These are phyloP conservation scores for Etheostoma spectabile DNA, from an alignment of 2,113 vertebrate species.

Conservation along the genomic window DNA sequence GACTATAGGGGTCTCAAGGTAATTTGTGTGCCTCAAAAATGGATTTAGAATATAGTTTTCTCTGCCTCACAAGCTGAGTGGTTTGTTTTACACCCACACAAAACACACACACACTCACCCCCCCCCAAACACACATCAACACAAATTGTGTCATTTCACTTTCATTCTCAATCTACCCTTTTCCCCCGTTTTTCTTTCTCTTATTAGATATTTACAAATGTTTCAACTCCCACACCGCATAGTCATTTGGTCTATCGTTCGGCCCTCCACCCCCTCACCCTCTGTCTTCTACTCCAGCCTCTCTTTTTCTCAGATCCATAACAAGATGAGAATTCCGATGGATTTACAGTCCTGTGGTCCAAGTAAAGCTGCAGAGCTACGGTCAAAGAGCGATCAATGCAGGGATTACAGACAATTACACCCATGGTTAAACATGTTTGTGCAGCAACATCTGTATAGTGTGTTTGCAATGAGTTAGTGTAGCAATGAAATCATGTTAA, in stretches of 20 bases:
- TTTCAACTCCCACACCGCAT: constrained; percentile 39
- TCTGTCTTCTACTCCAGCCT: constrained; percentile 19
- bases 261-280: constrained; percentile 45
- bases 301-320: constrained; percentile 17
- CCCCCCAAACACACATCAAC: neutral
- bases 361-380: constrained; percentile 27
- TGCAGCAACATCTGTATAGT: neutral
- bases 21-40: constrained; percentile 69
- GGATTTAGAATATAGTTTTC: constrained; percentile 73
- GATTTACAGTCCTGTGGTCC: constrained; percentile 21
- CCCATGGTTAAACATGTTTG: constrained; percentile 46
- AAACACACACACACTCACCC: constrained; percentile 45
- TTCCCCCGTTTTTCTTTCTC: constrained; percentile 44
- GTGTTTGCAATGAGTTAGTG: constrained; percentile 8
- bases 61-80: constrained; percentile 41
- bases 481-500: neutral
- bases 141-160: constrained; percentile 62
- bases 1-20: constrained; percentile 62
- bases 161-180: constrained; percentile 50
- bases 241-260: constrained; percentile 32
- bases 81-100: constrained; percentile 45
- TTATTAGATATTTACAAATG: constrained; percentile 70
- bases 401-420: constrained; percentile 55
- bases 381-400: constrained; percentile 55
- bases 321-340: constrained; percentile 49